Conservation (phyloP, 2,797 vertebrate species). For the Oryzias sinensis region DNA sequence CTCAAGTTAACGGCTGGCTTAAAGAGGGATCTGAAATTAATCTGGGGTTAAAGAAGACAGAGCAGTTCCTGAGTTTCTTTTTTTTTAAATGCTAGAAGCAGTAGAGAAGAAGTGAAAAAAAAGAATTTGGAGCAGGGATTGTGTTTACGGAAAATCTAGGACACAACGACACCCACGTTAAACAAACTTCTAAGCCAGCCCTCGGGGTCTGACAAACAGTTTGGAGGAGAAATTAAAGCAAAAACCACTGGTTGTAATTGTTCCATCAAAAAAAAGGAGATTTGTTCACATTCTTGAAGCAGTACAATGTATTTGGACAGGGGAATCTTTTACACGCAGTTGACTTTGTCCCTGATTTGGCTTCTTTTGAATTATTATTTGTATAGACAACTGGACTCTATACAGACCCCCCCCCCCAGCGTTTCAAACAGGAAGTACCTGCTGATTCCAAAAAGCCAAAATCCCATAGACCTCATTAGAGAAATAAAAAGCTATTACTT, state of each 20-base stretch:
- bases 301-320: no score
- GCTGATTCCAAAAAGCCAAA: no score
- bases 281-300: no score
- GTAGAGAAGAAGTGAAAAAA: not conserved
- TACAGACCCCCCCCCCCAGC: no score
- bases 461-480: no score
- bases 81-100: not conserved
- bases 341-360: no score
- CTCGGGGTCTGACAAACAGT: not conserved
- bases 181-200: conserved; percentile 5
- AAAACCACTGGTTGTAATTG: not conserved
- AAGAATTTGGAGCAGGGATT: not conserved
- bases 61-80: not conserved
- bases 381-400: no score
- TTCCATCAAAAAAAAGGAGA: no score
- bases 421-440: no score
- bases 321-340: no score
- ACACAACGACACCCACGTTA: not conserved
- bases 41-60: not conserved
- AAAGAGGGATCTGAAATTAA: not conserved
- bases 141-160: not conserved
- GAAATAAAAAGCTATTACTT: no score
- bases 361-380: no score
- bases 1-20: not conserved
- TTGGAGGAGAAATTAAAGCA: not conserved